Percentiles rank a stretch among this genome's conserved stretches.
phyloP scores from a whole-genome alignment of 2,888 invertebrate genomes.

The Bellardia bayeri region DNA sequence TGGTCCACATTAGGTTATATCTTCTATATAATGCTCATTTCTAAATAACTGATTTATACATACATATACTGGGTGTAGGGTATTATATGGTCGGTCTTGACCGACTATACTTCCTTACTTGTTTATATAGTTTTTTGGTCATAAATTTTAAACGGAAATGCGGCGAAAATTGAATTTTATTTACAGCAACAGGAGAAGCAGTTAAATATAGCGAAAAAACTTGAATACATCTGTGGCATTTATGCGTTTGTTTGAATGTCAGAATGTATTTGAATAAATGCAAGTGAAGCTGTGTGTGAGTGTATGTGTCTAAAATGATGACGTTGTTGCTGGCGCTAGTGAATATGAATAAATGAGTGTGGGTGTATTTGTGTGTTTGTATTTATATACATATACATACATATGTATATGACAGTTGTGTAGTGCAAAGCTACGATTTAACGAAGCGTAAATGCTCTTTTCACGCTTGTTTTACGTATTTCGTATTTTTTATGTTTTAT shows the following conservation, averaged over 20 bases:
- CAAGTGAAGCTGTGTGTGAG: conserved; percentile 4
- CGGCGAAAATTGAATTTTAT: conserved; percentile 73
- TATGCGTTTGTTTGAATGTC: conserved; percentile 41
- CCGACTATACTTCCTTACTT: too few species aligned
- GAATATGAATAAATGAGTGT: conserved; percentile 26
- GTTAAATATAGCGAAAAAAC: conserved; percentile 57
- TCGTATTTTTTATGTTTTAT: conserved; percentile 38
- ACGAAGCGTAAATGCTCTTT: conserved; percentile 74
- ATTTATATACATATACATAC: background rate
- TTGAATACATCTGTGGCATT: conserved; percentile 66
- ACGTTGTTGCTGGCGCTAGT: conserved; percentile 8
- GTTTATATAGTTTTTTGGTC: conserved; percentile 45
- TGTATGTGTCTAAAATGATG: background rate
- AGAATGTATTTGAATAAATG: conserved; percentile 45
- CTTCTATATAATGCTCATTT: too few species aligned
- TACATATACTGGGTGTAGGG: too few species aligned
- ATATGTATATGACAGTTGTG: conserved; percentile 32
- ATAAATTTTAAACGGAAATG: conserved; percentile 71
- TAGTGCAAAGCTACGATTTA: conserved; percentile 61
- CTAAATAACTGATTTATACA: too few species aligned
- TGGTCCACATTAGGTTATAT: too few species aligned
- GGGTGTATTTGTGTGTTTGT: background rate
- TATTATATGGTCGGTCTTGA: too few species aligned
- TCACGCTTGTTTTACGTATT: conserved; percentile 73
- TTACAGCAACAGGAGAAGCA: conserved; percentile 66